Conservation (phyloP, 2,113 vertebrate genomes). For the Taurulus bubalis region DNA sequence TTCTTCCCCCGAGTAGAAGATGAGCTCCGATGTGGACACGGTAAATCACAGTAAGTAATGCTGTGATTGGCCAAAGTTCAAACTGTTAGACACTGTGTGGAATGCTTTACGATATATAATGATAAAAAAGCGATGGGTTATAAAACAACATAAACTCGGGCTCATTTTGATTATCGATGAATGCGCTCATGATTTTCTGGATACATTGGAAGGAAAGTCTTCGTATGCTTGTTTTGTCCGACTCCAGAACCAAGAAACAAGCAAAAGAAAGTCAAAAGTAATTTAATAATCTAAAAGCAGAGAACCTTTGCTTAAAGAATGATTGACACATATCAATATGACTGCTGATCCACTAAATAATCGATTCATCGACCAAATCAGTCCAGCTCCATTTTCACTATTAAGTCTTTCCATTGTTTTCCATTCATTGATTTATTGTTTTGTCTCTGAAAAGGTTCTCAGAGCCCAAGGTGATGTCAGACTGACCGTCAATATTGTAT, state of each 20-base stretch:
- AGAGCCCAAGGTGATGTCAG: neutral
- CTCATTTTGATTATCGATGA: too few species aligned
- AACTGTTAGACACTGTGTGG: neutral
- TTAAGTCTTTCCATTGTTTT: neutral
- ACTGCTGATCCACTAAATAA: neutral
- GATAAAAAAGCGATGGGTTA: neutral
- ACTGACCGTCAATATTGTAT: too few species aligned
- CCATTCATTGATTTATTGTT: neutral
- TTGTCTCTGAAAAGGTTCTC: neutral
- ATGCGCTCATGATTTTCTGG: too few species aligned
- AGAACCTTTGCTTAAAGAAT: neutral
- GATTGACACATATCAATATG: neutral
- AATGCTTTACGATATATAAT: neutral
- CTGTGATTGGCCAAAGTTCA: neutral
- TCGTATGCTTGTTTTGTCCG: too few species aligned
- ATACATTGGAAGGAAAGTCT: too few species aligned
- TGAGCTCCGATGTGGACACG: neutral
- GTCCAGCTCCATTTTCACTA: neutral
- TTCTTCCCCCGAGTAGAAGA: neutral
- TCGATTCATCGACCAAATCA: neutral
- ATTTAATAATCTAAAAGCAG: neutral
- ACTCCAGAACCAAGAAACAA: too few species aligned
- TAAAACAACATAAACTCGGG: neutral
- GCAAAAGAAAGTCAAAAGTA: neutral
- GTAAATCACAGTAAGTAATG: neutral